Evolutionary conservation across 2,888 invertebrate genomes (phyloP).

Genomic region (Lysandra bellargus): DNA sequence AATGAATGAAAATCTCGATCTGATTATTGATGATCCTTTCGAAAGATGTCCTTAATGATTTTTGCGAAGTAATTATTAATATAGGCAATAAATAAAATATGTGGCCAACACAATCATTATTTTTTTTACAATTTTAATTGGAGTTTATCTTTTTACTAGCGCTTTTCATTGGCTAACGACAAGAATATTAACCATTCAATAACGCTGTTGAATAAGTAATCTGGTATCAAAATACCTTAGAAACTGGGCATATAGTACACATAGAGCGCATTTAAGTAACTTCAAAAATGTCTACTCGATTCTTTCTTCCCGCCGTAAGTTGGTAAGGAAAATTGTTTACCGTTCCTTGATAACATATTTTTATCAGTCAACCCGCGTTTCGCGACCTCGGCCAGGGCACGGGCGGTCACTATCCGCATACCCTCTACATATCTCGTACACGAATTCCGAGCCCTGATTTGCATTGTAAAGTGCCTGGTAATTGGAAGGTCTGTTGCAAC

Average conservation of each 20-base stretch:
- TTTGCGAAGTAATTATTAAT: no score
- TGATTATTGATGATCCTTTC: neutral
- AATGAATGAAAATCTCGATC: neutral
- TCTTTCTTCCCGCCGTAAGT: neutral
- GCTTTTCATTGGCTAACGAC: no score
- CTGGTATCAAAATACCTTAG: no score
- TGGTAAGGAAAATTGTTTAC: no score
- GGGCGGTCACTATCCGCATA: constrained; percentile 18
- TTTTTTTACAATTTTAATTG: no score
- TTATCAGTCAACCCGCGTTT: neutral
- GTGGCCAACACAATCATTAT: no score
- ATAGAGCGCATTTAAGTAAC: neutral
- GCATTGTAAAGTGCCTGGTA: constrained; percentile 25
- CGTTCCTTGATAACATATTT: neutral
- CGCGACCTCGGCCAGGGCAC: neutral
- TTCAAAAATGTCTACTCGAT: neutral
- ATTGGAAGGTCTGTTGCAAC: constrained; percentile 13
- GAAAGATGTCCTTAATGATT: neutral
- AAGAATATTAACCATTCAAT: no score
- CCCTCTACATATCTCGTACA: constrained; percentile 23
- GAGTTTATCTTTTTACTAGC: no score
- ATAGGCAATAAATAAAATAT: no score
- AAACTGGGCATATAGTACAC: no score
- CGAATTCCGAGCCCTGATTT: constrained; percentile 25
- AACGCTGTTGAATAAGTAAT: no score